Percentiles rank a stretch among this genome's conserved stretches.
phyloP scores from a whole-genome alignment of 2,113 vertebrate genomes.

The Tragulus kanchil region DNA sequence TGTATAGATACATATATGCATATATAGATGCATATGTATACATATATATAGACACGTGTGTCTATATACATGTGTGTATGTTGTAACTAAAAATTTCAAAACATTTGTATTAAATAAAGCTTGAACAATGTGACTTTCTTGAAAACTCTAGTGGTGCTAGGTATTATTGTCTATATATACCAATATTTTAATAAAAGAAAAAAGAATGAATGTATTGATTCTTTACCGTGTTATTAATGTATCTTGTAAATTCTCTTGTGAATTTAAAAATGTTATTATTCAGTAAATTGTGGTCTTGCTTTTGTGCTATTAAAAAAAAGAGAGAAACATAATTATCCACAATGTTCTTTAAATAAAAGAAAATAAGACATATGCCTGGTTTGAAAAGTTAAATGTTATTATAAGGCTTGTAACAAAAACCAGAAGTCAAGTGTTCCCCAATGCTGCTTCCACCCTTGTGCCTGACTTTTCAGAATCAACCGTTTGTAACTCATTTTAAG shows the following conservation, averaged over 20 bases:
- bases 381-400: neutral
- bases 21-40: too few species aligned
- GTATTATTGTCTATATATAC: neutral
- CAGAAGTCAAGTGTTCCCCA: neutral
- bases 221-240: slow-evolving; percentile 69
- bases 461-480: neutral
- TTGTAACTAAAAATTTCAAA: slow-evolving; percentile 12
- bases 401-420: neutral
- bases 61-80: neutral
- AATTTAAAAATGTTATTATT: slow-evolving; percentile 9
- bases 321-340: neutral
- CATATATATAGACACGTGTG: rapidly evolving
- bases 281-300: slow-evolving; percentile 61
- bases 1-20: neutral
- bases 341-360: slow-evolving; percentile 22
- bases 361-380: neutral
- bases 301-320: slow-evolving; percentile 69
- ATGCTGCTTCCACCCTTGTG: too few species aligned
- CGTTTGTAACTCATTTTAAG: neutral
- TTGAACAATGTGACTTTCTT: neutral
- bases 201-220: neutral
- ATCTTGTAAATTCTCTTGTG: slow-evolving; percentile 64
- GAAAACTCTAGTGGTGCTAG: neutral
- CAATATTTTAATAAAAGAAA: slow-evolving; percentile 1
- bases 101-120: neutral